Conservation (phyloP, 1,140 invertebrate species). For the Holcopasites calliopsidis region DNA sequence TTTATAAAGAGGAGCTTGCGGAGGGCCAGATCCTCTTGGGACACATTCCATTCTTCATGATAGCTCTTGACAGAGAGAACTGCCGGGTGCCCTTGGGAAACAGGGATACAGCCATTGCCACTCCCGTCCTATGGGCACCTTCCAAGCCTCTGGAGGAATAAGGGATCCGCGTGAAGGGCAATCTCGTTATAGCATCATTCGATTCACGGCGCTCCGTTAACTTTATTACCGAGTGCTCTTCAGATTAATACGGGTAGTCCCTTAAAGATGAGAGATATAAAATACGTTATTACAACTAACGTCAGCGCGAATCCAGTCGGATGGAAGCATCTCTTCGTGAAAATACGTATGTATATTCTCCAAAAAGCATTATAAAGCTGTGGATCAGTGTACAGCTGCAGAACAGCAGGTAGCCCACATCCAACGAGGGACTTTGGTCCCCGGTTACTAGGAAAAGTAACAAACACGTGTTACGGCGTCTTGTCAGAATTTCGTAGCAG, state of each 20-base stretch:
- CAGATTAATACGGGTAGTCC: not conserved
- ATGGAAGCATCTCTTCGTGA: too few relatives aligned
- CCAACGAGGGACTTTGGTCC: too few relatives aligned
- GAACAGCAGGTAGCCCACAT: not conserved
- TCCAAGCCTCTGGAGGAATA: constrained; percentile 19
- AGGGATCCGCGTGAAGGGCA: constrained; percentile 44
- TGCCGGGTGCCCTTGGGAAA: constrained; percentile 17
- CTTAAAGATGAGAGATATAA: not conserved
- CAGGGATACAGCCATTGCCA: constrained; percentile 7
- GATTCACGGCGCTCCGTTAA: not conserved
- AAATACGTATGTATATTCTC: not conserved
- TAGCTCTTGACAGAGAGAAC: constrained; percentile 29
- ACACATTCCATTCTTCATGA: constrained; percentile 11
- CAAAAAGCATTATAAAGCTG: not conserved
- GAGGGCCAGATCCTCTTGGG: not conserved
- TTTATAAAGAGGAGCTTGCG: not conserved
- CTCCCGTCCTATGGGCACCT: constrained; percentile 12
- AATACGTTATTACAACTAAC: too few relatives aligned
- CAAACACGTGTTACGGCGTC: constrained; percentile 21
- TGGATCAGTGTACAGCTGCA: not conserved
- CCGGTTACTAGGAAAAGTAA: constrained; percentile 21
- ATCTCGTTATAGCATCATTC: constrained; percentile 57
- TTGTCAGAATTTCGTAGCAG: not conserved
- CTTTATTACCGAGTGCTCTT: constrained; percentile 10
- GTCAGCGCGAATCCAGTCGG: too few relatives aligned